Percentiles rank a stretch among this genome's conserved stretches.
phyloP scores from a whole-genome alignment of 2,888 invertebrate species.

The Heterodera filipjevi region DNA sequence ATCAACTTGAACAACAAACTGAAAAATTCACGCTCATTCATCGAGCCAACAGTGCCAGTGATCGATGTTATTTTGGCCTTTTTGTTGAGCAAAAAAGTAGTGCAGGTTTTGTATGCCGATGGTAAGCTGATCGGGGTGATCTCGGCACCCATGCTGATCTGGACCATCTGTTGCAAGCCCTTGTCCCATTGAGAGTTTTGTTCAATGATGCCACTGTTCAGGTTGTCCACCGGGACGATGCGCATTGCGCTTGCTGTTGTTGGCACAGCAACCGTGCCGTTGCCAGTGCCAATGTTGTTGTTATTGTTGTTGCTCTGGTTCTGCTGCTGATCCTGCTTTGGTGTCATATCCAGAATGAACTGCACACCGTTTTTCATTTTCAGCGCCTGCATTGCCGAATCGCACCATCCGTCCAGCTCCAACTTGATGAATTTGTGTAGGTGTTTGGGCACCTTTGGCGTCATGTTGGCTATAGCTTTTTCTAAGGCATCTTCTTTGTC shows the following conservation, averaged over 20 bases:
- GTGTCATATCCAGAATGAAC: no score
- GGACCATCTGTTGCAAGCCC: not conserved
- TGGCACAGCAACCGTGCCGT: not conserved
- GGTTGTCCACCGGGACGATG: not conserved
- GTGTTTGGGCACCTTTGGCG: not conserved
- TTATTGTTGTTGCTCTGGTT: not conserved
- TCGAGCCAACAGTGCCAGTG: not conserved
- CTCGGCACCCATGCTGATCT: not conserved
- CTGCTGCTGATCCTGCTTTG: no score
- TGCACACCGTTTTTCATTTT: no score
- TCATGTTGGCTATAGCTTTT: no score
- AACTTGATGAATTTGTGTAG: not conserved
- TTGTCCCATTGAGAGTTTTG: not conserved
- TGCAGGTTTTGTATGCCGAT: not conserved
- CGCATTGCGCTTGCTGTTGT: not conserved
- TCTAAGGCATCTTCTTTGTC: no score
- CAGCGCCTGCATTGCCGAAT: not conserved
- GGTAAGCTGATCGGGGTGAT: not conserved
- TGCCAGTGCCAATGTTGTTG: not conserved
- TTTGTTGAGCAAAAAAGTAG: not conserved
- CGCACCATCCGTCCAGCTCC: not conserved
- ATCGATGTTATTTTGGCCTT: not conserved
- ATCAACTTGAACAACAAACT: not conserved
- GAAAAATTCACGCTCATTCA: not conserved
- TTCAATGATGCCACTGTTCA: not conserved